Base-by-base conservation (phyloP, 2,888 invertebrate species). In the Cheilosia pagana region DNA sequence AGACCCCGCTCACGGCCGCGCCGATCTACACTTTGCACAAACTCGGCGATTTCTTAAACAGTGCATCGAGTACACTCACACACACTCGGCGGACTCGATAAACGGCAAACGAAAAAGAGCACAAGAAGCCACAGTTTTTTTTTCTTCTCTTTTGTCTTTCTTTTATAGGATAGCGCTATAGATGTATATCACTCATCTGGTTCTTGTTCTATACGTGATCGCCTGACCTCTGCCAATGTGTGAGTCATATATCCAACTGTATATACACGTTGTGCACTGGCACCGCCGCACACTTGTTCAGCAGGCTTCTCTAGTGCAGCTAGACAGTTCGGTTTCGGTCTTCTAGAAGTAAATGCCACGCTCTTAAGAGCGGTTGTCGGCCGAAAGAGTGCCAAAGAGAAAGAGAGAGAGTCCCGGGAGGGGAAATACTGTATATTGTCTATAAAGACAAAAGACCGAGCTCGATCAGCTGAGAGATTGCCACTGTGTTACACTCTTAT, bases 181-280 rank as follows among this genome's bases (percentile, higher is more conserved):
- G 28, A 28, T 28, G 28, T 7, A 28, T 28, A 52, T 76, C 59
- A 25, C 19, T 59, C 35, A 35, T 35, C 50, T 53, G 52, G 43
- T 71, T 65, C 45, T 59, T 53, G 48, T 72, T 60, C 52, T 60
- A 12, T 35, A 62, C 62, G 68, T 78, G 78, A 79, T 79, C 68
- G 83, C 63, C 70, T 83, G 83, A 83, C 74, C 83, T 74, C 79
- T 83, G 83, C 53, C 78, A 59, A 83, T 83, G 83, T 78, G 79
- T 83, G 68, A 70, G 83, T 83, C 78, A 81, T 71, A n/a, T 76
- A 65, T 41, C 12, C n/a, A 21, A n/a, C 31, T 23, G 19, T 45
- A 52, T 16, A 21, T 63, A 60, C 48, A 60, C 72, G 12, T 6
- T 48, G 35, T 55, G 25, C 16, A 25, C 48, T 12, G 48, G 50